These are phyloP conservation scores for Chloroceryle inda DNA, from an alignment of 2,797 vertebrate genomes.

Conservation along the genomic window DNA sequence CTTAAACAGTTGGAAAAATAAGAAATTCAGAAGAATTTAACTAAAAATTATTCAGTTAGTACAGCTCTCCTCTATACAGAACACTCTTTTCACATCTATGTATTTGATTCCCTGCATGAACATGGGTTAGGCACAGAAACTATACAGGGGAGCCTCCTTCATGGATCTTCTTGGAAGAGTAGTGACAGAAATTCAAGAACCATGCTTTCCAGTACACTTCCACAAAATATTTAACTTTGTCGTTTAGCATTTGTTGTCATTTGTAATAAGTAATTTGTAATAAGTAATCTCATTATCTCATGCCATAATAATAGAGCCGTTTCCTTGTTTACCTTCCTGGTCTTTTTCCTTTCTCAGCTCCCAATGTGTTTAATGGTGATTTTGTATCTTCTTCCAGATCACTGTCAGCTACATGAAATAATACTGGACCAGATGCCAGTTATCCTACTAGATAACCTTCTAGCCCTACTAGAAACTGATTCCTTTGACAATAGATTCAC, in stretches of 20 bases:
- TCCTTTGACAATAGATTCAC: not conserved
- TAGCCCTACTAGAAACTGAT: not conserved
- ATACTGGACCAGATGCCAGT: not conserved
- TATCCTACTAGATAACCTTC: not conserved
- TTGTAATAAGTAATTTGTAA: not conserved
- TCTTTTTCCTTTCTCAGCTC: not conserved
- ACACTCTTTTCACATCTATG: not conserved
- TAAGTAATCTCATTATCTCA: not conserved
- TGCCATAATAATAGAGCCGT: not conserved
- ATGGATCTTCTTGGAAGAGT: not conserved
- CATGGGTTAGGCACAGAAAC: not conserved
- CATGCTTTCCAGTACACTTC: not conserved
- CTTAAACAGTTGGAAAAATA: not conserved
- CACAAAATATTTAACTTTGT: not conserved
- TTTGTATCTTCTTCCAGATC: not conserved
- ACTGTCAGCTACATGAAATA: not conserved
- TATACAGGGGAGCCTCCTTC: not conserved
- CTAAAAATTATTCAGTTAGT: not conserved
- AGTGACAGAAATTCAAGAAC: not conserved
- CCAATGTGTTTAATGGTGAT: not conserved
- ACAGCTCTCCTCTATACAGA: not conserved
- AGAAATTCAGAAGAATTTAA: not conserved
- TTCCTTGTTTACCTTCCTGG: not conserved
- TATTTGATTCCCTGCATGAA: not conserved
- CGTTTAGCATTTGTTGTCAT: not conserved